These are phyloP conservation scores for Belgica antarctica DNA, from an alignment of 2,888 invertebrate genomes.

Conservation along the genomic window DNA sequence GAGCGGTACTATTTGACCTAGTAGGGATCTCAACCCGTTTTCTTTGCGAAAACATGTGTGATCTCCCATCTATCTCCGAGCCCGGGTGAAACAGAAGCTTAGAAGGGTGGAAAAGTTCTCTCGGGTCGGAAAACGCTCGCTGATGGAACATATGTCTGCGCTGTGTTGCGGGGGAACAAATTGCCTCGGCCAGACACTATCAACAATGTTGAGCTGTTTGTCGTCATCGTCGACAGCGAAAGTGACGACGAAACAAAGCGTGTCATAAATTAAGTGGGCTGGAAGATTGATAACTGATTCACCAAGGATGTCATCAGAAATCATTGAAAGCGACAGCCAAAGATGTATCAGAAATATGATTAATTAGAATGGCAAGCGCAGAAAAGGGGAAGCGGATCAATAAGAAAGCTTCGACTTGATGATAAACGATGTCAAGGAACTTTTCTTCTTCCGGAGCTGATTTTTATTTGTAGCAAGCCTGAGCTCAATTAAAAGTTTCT, in stretches of 20 bases:
- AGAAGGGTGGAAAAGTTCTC: not conserved
- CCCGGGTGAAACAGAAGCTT: not conserved
- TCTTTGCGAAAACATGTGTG: not conserved
- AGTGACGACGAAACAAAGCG: not conserved
- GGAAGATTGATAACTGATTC: not conserved
- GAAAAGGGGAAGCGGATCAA: no score
- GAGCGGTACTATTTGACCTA: not conserved
- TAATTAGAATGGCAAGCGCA: not conserved
- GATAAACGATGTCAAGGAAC: not conserved
- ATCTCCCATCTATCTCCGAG: not conserved
- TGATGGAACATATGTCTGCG: not conserved
- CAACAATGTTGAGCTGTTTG: not conserved
- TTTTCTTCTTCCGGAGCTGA: not conserved
- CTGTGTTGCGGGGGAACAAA: not conserved
- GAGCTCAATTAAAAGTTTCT: no score
- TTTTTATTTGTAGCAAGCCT: no score
- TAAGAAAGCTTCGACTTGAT: no score
- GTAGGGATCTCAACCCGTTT: not conserved
- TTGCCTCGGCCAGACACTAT: slow-evolving; percentile 7
- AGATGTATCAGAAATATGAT: not conserved
- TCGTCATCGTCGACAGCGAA: not conserved
- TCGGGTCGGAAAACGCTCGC: not conserved
- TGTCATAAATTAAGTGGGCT: not conserved
- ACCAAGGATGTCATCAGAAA: not conserved
- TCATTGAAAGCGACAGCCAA: no score